Base-by-base conservation (phyloP, 37 sponge, comb jelly and placozoan species). In the Hormiphora californensis region DNA sequence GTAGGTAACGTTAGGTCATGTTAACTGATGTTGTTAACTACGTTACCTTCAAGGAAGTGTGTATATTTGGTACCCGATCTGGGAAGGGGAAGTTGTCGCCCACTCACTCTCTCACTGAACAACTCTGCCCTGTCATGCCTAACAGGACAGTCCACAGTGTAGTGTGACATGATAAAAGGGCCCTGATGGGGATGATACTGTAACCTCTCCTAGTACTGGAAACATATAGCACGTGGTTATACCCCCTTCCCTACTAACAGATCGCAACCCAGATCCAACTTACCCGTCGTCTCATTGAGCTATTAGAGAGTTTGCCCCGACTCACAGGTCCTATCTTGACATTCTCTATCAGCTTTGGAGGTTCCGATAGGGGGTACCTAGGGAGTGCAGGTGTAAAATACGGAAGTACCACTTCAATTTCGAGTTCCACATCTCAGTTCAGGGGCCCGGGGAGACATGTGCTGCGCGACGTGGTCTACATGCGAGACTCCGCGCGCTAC, bases 121-220 rank as follows among this genome's bases (percentile, higher is more conserved):
- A 19, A 1, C 23, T 73, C 43, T 1, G 81, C 81, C 27, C 81
- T 21, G 28, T 73, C 81, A 15, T 36, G 46, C 1, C 28, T 27
- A n/a, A 73, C 81, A 9, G 41, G 23, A n/a, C 21, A 43, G 4
- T 73, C 81, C 21, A 25, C 35, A 7, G 40, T 73, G 25, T 73
- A 73, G 81, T 73, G 81, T 21, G 81, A 46, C 35, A 73, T n/a
- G 44, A 73, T 43, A 22, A 33, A 73, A 11, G 81, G 81, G 38
- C 81, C 81, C 81, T 73, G 81, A n/a, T n/a, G n/a, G n/a, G 38
- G 21, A 67, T 57, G 17, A 15, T 28, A 57, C n/a, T 21, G 27
- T 30, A 57, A 5, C 30, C 27, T 57, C 7, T 57, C 7, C 7
- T 57, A 28, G 27, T 57, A 28, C 53, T 49, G 9, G 12, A 49